Conservation (phyloP, 2,113 vertebrate species). For the Pedetes capensis region DNA sequence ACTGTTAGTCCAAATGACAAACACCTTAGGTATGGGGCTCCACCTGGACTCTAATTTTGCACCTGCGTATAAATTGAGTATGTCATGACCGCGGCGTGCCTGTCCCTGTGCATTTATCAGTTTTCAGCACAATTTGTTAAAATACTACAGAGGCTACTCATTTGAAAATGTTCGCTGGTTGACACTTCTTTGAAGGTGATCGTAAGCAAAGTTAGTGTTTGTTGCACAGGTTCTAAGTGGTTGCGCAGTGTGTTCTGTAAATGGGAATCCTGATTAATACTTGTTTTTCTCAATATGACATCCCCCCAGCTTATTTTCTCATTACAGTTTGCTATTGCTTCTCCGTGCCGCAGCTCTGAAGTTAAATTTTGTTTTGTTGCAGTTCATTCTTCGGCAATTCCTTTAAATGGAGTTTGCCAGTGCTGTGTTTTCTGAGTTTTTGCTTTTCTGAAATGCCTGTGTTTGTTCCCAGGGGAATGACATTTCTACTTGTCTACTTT, state of each 20-base stretch:
- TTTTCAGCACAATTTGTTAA: neutral
- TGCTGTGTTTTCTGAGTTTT: neutral
- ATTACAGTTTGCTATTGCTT: neutral
- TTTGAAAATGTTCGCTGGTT: neutral
- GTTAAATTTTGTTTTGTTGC: neutral
- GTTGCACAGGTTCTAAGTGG: neutral
- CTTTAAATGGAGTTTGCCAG: neutral
- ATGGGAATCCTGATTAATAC: neutral
- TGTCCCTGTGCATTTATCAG: neutral
- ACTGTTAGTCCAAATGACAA: neutral
- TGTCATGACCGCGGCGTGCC: neutral
- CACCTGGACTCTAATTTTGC: neutral
- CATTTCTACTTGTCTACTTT: neutral
- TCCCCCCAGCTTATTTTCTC: neutral
- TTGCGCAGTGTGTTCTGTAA: neutral
- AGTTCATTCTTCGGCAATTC: neutral
- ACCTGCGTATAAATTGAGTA: neutral
- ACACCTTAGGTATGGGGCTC: neutral
- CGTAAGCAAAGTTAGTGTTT: neutral
- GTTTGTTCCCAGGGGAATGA: neutral
- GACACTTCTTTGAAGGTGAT: neutral
- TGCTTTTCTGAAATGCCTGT: neutral
- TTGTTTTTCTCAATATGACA: neutral
- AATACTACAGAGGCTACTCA: neutral
- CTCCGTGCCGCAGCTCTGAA: neutral